Evolutionary conservation across 2,888 invertebrate species (phyloP).

Genomic region (Sympetrum striolatum): DNA sequence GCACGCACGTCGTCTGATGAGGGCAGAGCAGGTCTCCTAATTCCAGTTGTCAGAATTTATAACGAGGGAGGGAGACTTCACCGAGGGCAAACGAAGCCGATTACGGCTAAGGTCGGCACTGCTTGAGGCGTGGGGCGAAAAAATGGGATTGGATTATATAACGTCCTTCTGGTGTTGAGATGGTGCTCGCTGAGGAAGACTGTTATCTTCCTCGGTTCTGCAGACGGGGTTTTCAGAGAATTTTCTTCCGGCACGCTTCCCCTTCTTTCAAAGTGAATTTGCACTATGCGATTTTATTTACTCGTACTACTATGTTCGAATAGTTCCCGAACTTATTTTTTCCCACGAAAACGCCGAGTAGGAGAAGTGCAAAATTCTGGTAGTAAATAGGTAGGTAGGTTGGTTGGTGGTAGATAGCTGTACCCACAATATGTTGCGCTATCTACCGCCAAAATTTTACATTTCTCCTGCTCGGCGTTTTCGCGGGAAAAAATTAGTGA

Average conservation of each 20-base stretch:
- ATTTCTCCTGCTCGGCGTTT: no score
- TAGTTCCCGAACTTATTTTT: no score
- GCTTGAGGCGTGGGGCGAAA: neutral
- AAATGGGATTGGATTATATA: neutral
- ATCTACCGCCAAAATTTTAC: no score
- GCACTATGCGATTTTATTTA: no score
- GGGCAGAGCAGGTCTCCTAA: conserved; percentile 2
- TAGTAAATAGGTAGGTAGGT: no score
- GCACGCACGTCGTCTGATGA: neutral
- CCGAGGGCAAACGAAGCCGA: neutral
- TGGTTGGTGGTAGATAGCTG: no score
- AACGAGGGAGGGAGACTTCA: neutral
- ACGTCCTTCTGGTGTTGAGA: neutral
- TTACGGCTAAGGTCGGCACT: neutral
- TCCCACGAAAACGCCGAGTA: no score
- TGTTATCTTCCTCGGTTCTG: neutral
- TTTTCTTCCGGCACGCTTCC: neutral
- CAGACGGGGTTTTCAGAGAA: neutral
- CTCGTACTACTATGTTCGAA: no score
- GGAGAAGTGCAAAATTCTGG: no score
- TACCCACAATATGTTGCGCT: no score
- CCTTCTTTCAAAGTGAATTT: no score
- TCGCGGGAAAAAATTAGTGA: no score
- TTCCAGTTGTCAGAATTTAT: conserved; percentile 33
- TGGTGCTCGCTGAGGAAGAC: neutral